Base-by-base conservation (phyloP, 1,140 invertebrate species). In the Bombus pyrosoma region DNA sequence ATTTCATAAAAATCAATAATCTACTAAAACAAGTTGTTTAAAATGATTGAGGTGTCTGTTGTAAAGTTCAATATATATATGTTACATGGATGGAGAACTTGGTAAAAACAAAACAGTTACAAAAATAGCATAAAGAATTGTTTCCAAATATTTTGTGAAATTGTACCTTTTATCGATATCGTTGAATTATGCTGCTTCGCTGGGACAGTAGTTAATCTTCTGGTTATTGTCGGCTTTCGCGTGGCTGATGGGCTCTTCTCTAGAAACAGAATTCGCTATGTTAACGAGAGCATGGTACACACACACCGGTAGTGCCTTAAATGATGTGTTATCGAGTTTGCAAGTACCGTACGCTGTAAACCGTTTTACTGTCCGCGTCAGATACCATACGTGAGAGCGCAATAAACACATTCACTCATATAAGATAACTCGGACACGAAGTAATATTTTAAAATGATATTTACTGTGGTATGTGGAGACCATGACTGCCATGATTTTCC, bases 231-330 rank as follows among this genome's bases (percentile, higher is more conserved):
- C 25, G 91, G 86, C 75, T 93, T 93, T 81, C 93, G 89, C 62
- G 90, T 88, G 37, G 88, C 88, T 34, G 92, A 90, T 53, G 92
- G 93, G 59, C 92, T 93, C 86, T 93, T 93, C 68, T 93, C 93
- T 93, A 88, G 34, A 91, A 92, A 86, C 64, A 90, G 64, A 90
- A 88, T 85, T 76, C 57, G 59, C 66, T 68, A 59, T 71, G 87
- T 91, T 90, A 90, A 90, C 88, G 88, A 90, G 83, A 90, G 83
- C 86, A 88, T 82, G 73, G 72, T 81, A 76, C 72, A 75, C 66
- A 73, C 73, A 72, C 68, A 71, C 79, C 82, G 79, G 73, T 64
- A 87, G 77, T 78, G 71, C 68, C 41, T 47, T 69, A 79, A 85
- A 76, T 83, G 74, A 64, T 43, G 81, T 78, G 59, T 78, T 84